phyloP scores from a whole-genome alignment of 2,113 vertebrate genomes.

The Sceloporus tristichus region DNA sequence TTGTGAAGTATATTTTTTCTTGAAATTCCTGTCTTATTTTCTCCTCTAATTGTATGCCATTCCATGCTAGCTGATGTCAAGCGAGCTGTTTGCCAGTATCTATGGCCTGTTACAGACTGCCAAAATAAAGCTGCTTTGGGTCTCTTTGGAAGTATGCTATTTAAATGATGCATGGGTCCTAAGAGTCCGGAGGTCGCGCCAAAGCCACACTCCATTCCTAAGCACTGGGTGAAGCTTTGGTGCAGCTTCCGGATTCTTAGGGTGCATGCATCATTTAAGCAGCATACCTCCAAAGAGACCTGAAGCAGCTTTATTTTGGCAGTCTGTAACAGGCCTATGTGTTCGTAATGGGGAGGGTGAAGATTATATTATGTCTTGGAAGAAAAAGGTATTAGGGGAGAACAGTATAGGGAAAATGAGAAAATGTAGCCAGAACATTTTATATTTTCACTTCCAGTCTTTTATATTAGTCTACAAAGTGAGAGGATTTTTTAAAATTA shows the following conservation, averaged over 20 bases:
- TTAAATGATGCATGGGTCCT: too few relatives aligned
- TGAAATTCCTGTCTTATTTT: constrained; percentile 33
- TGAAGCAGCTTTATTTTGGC: too few relatives aligned
- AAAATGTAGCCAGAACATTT: neutral
- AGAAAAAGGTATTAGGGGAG: neutral
- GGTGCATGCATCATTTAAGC: too few relatives aligned
- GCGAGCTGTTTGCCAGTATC: constrained; percentile 46
- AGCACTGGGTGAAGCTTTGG: too few relatives aligned
- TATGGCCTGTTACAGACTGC: neutral
- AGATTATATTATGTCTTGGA: constrained; percentile 66
- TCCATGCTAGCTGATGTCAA: constrained; percentile 44
- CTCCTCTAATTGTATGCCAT: constrained; percentile 43
- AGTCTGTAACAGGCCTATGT: too few relatives aligned
- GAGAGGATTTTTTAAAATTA: neutral
- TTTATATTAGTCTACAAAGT: constrained; percentile 53
- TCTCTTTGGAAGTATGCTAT: too few relatives aligned
- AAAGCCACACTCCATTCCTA: too few relatives aligned
- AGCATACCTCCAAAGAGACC: too few relatives aligned
- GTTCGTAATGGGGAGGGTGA: constrained; percentile 37
- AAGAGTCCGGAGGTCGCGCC: too few relatives aligned
- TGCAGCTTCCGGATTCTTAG: too few relatives aligned
- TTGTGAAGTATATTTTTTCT: constrained; percentile 43
- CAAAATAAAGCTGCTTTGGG: too few relatives aligned
- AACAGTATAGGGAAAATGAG: constrained; percentile 54
- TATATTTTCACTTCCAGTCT: constrained; percentile 44